A percentile compares a stretch with the other conserved stretches of the same genome.
phyloP scores from a whole-genome alignment of 1,140 invertebrate species.

The Archivesica marissinica region DNA sequence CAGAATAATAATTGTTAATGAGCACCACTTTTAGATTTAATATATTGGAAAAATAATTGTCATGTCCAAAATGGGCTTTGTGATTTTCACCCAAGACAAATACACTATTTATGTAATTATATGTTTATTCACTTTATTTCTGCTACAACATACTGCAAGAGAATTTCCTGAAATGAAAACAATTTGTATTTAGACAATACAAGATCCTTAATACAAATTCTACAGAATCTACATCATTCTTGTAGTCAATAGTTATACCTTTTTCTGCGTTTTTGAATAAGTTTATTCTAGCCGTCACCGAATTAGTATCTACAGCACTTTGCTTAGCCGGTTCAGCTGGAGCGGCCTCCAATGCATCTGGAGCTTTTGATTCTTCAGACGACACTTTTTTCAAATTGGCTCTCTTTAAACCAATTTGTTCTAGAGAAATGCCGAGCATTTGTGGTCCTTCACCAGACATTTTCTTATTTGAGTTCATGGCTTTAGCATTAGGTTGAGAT shows the following conservation, averaged over 20 bases:
- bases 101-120: no score
- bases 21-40: no score
- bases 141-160: no score
- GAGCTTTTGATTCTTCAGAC: neutral
- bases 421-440: slow-evolving; percentile 24
- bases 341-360: neutral
- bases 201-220: no score
- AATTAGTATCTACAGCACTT: neutral
- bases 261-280: slow-evolving; percentile 42
- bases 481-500: neutral
- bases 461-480: neutral
- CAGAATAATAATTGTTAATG: no score
- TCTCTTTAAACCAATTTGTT: neutral
- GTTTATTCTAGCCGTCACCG: slow-evolving; percentile 47
- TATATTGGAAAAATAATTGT: no score
- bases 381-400: slow-evolving; percentile 34
- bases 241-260: slow-evolving; percentile 37
- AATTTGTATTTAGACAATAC: no score
- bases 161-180: no score
- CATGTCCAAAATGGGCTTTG: no score
- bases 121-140: no score
- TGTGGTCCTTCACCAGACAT: slow-evolving; percentile 24
- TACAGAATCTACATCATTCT: no score
- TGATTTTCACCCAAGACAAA: no score
- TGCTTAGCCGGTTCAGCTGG: neutral